Evolutionary conservation across 2,797 vertebrate genomes (phyloP).

Genomic region (Nyctibius grandis): DNA sequence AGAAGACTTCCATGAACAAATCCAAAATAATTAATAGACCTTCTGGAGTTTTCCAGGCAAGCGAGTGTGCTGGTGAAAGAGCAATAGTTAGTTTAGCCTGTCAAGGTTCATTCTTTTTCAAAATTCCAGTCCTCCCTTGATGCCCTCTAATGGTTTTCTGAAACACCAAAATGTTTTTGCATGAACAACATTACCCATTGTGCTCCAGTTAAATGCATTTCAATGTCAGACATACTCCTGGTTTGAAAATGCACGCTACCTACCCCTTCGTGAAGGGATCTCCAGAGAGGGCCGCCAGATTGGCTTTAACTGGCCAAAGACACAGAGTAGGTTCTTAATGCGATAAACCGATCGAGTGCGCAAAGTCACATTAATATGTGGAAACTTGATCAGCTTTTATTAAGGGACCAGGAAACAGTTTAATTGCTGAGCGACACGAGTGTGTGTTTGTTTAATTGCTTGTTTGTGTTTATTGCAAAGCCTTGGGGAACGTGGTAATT

Average conservation of each 20-base stretch:
- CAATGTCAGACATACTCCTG: conserved; percentile 56
- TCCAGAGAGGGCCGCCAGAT: conserved; percentile 33
- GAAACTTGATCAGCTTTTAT: conserved; percentile 27
- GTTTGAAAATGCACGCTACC: conserved; percentile 26
- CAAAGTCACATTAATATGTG: conserved; percentile 19
- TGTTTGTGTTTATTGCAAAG: conserved; percentile 33
- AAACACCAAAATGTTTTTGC: conserved; percentile 72
- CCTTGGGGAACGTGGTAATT: conserved; percentile 1
- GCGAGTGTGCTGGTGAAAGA: conserved; percentile 9
- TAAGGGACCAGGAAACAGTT: not conserved
- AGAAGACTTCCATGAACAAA: conserved; percentile 30
- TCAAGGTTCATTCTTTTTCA: conserved; percentile 72
- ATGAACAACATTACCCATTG: conserved; percentile 61
- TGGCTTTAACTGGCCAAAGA: conserved; percentile 40
- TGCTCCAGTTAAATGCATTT: conserved; percentile 69
- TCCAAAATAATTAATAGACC: conserved; percentile 65
- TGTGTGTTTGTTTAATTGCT: conserved; percentile 46
- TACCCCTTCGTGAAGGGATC: not conserved
- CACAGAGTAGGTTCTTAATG: not conserved
- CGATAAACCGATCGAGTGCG: not conserved
- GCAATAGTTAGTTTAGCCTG: conserved; percentile 63
- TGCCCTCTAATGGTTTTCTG: conserved; percentile 72
- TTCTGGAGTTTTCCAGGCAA: conserved; percentile 61
- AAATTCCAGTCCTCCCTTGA: conserved; percentile 61
- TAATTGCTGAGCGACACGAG: conserved; percentile 33